These are phyloP conservation scores for Anabacerthia variegaticeps DNA, from an alignment of 2,797 vertebrate genomes.

Conservation along the genomic window DNA sequence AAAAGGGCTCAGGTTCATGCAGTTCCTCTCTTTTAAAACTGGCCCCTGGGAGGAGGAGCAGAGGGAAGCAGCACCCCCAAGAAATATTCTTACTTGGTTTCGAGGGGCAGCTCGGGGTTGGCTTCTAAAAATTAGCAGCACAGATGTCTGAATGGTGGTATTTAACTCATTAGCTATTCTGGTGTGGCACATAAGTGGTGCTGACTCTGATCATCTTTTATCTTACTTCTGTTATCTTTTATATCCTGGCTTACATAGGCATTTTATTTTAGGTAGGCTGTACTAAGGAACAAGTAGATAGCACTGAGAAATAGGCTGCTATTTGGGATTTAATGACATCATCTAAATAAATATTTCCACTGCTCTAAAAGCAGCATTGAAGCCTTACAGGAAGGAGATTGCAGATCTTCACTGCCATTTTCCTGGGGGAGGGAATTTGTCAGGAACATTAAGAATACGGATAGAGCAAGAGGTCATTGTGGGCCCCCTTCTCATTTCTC, in stretches of 20 bases:
- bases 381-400: neutral
- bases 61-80: neutral
- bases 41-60: neutral
- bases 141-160: slow-evolving; percentile 21
- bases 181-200: neutral
- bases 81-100: neutral
- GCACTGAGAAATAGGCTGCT: slow-evolving; percentile 4
- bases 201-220: slow-evolving; percentile 14
- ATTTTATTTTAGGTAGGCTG: slow-evolving; percentile 35
- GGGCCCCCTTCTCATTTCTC: neutral
- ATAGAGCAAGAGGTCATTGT: neutral
- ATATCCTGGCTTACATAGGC: neutral
- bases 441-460: neutral
- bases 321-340: slow-evolving; percentile 12
- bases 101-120: neutral
- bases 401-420: neutral
- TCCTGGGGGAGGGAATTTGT: neutral
- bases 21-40: neutral
- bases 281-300: neutral
- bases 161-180: slow-evolving; percentile 52
- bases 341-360: slow-evolving; percentile 26
- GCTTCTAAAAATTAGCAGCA: slow-evolving; percentile 3
- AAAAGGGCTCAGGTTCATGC: neutral
- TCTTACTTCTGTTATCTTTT: neutral
- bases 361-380: neutral